Conservation (phyloP, 2,113 vertebrate genomes). For the Butorides virescens region DNA sequence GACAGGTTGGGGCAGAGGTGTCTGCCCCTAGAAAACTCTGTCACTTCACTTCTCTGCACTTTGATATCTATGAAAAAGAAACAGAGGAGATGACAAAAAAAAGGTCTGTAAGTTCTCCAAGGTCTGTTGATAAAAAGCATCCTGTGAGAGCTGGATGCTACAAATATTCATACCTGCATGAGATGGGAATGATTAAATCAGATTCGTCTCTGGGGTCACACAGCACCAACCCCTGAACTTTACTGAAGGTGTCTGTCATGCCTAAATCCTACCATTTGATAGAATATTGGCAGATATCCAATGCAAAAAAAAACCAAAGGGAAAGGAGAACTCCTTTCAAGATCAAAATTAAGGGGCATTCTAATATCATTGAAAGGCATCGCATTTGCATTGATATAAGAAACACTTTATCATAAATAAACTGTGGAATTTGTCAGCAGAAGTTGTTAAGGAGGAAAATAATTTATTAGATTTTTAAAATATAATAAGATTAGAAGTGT, state of each 20-base stretch:
- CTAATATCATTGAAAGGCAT: not conserved
- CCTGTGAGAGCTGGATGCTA: not conserved
- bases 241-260: not conserved
- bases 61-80: not conserved
- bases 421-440: not conserved
- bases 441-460: not conserved
- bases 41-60: not conserved
- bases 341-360: not conserved
- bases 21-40: not conserved
- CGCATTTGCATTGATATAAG: not conserved
- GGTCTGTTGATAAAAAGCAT: not conserved
- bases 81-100: not conserved
- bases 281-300: not conserved
- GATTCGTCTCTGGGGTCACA: not conserved
- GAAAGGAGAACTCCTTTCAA: not conserved
- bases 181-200: not conserved
- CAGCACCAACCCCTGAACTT: not conserved
- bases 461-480: not conserved
- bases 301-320: rapidly evolving
- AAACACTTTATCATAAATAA: not conserved
- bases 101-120: not conserved
- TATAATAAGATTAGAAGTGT: not conserved
- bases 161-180: not conserved
- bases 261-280: not conserved
- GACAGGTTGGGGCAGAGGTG: not conserved